Conservation (phyloP, 2,113 vertebrate genomes). For the Micronycteris hirsuta region DNA sequence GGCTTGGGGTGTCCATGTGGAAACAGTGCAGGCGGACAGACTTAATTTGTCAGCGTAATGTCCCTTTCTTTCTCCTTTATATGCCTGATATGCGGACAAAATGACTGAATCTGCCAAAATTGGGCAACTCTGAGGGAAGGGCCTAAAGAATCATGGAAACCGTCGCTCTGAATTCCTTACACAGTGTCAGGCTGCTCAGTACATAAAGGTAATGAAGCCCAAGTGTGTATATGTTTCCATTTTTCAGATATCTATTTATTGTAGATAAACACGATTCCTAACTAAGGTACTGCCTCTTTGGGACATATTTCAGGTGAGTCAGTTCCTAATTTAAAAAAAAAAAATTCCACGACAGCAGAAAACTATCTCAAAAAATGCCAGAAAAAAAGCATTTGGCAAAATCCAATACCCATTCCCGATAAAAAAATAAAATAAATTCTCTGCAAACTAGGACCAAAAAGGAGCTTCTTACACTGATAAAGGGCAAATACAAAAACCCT, state of each 20-base stretch:
- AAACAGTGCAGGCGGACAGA: neutral
- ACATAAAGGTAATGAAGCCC: neutral
- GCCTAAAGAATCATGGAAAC: neutral
- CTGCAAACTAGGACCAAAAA: neutral
- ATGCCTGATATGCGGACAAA: neutral
- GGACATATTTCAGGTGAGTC: neutral
- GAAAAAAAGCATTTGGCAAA: neutral
- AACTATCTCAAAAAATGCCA: neutral
- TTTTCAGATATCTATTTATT: neutral
- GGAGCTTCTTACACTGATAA: neutral
- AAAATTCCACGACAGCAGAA: neutral
- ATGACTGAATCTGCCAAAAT: neutral
- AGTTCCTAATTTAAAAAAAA: neutral
- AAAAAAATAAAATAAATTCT: neutral
- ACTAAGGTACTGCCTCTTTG: neutral
- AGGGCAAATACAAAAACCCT: neutral
- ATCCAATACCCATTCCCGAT: neutral
- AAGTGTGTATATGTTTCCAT: neutral
- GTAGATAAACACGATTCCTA: neutral
- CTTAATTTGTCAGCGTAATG: neutral
- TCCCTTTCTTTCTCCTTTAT: neutral
- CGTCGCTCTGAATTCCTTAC: neutral
- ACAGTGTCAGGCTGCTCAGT: neutral
- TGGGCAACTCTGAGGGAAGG: neutral
- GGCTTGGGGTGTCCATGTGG: neutral